A percentile compares a stretch with the other conserved stretches of the same genome.
These are phyloP conservation scores for Myrmecobius fasciatus DNA, from an alignment of 2,113 vertebrate genomes.

Conservation along the genomic window DNA sequence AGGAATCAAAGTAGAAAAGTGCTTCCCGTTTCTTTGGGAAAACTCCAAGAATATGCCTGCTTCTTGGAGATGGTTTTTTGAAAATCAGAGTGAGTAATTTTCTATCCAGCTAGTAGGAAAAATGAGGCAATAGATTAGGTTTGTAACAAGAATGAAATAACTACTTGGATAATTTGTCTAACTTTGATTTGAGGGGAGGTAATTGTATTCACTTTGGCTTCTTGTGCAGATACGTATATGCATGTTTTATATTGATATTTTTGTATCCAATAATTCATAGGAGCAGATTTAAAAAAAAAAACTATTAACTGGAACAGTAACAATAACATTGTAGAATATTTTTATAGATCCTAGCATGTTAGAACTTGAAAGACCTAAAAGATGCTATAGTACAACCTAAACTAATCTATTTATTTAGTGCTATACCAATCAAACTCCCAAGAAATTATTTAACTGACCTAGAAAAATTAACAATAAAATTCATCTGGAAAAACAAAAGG, in stretches of 20 bases:
- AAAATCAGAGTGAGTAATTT: neutral
- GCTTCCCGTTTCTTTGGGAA: neutral
- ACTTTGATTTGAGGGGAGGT: neutral
- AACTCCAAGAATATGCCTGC: neutral
- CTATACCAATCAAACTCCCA: no score
- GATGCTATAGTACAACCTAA: neutral
- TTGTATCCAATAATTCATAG: neutral
- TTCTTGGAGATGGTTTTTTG: neutral
- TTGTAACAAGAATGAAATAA: neutral
- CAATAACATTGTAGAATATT: neutral
- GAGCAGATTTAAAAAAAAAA: neutral
- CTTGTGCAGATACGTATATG: neutral
- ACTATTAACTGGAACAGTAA: neutral
- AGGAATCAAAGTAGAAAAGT: neutral
- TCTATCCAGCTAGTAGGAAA: neutral
- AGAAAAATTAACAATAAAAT: no score
- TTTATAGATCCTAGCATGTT: neutral
- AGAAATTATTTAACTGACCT: no score
- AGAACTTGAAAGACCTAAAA: neutral
- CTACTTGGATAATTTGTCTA: neutral
- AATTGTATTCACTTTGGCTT: neutral
- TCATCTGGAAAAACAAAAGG: no score
- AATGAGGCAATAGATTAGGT: neutral
- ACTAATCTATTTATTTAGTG: no score
- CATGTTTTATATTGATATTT: neutral